Base-by-base conservation (phyloP, 1,140 invertebrate species). In the Eulimnadia texana region DNA sequence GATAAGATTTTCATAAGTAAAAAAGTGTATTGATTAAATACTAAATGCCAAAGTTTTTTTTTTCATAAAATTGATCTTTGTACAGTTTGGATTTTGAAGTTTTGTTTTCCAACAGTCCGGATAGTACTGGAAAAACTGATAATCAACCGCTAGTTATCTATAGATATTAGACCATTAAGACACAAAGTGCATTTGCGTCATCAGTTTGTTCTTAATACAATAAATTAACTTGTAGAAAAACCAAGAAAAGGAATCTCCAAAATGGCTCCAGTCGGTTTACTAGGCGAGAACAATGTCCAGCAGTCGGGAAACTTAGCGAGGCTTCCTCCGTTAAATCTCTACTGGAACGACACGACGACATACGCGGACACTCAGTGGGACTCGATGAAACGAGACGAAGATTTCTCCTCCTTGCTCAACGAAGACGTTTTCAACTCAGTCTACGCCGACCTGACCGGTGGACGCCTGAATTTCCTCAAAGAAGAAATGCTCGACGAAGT, bases 251-350 rank as follows among this genome's bases (percentile, higher is more conserved):
- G 33, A 42, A 42, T 42, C 33, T 42, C 33, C 6, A 42, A 42
- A 42, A 42, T 42, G 33, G 33, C 33, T 6, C 33, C 33, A 6
- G 16, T 42, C 33, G 33, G 33, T 42, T 42, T 42, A 42, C 16
- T 16, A 42, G 33, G 33, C 6, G 16, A 16, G 6, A 42, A 16
- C 33, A 42, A 42, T 16, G 33, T 16, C 33, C 6, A 9, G 33
- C 6, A 42, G 16, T 9, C 6, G 6, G 33, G 33, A 42, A 42
- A 6, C 33, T 42, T 42, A 16, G 16, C 33, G 6, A 57, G 29
- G 20, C 33, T 57, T 16, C 55, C 55, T 9, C 55, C 55, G 55
- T 57, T 57, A 19, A 57, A 57, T 33, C 28, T 57, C 13, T 57
- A 57, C 55, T 57, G 55, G 55, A 42, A 42, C 33, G 33, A 42